Evolutionary conservation across 1,140 invertebrate species (phyloP).

Genomic region (Drosophila murphyi): DNA sequence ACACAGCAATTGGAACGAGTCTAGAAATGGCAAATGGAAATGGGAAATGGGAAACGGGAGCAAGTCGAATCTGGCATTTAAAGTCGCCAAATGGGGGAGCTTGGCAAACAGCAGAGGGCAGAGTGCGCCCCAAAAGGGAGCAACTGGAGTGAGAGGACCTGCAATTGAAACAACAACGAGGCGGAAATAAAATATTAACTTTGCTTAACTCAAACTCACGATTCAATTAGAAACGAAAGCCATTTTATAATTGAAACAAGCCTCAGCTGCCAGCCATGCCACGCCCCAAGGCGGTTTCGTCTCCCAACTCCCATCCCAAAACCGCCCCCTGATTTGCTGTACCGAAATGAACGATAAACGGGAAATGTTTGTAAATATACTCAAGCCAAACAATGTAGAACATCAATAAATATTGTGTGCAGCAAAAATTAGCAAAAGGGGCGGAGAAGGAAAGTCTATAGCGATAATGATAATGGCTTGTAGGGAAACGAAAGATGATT

Average conservation of each 20-base stretch:
- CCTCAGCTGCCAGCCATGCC: constrained; percentile 12
- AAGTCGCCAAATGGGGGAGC: constrained; percentile 16
- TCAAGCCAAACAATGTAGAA: constrained; percentile 52
- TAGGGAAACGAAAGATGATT: constrained; percentile 49
- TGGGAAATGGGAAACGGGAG: constrained; percentile 12
- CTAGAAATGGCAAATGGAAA: constrained; percentile 32
- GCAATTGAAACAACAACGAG: constrained; percentile 53
- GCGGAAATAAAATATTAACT: constrained; percentile 80
- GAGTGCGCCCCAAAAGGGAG: constrained; percentile 32
- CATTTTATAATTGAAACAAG: constrained; percentile 81
- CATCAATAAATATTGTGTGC: constrained; percentile 64
- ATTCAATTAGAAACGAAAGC: constrained; percentile 82
- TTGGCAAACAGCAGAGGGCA: constrained; percentile 32
- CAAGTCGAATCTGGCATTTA: constrained; percentile 29
- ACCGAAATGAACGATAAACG: constrained; percentile 2
- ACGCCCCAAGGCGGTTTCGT: constrained; percentile 22
- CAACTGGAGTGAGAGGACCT: constrained; percentile 10
- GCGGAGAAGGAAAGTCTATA: constrained; percentile 1
- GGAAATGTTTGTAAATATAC: constrained; percentile 28
- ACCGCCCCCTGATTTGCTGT: not conserved
- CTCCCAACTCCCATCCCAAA: not conserved
- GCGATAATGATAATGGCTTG: constrained; percentile 23
- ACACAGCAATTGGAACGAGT: constrained; percentile 30
- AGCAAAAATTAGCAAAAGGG: not conserved
- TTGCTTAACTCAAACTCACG: constrained; percentile 61